Percentiles rank a stretch among this genome's conserved stretches.
Evolutionary conservation across 1,140 invertebrate species (phyloP).

Genomic region (Leptopilina clavipes): DNA sequence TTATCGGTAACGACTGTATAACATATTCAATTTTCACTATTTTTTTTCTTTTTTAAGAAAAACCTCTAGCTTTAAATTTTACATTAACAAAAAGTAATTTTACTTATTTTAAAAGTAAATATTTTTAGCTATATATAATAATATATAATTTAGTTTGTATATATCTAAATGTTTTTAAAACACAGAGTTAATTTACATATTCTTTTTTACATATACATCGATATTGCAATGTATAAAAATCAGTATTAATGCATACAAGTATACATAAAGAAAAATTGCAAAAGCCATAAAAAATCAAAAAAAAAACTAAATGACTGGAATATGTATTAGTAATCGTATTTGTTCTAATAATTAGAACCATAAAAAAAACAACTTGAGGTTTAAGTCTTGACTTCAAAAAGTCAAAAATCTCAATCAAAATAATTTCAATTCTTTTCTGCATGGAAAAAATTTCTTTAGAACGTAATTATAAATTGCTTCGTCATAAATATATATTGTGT

Average conservation of each 20-base stretch:
- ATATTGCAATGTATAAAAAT: conserved; percentile 7
- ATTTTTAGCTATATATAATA: background rate
- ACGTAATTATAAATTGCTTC: background rate
- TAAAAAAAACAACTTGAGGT: background rate
- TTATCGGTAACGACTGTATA: conserved; percentile 77
- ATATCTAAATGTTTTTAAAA: background rate
- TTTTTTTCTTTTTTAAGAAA: background rate
- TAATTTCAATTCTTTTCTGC: background rate
- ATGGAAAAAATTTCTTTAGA: background rate
- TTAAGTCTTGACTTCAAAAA: background rate
- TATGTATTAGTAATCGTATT: background rate
- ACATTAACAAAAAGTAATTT: background rate
- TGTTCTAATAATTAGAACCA: conserved; percentile 9
- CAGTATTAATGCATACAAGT: conserved; percentile 22
- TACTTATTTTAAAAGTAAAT: background rate
- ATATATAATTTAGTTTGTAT: too few relatives aligned
- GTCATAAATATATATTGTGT: background rate
- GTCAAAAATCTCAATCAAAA: background rate
- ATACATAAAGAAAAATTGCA: background rate
- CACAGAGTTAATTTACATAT: background rate
- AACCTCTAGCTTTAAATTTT: background rate
- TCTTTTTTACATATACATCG: background rate
- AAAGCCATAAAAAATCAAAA: background rate
- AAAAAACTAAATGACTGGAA: conserved; percentile 1
- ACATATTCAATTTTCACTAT: background rate